phyloP scores from a whole-genome alignment of 2,888 invertebrate species.

The Polyommatus iphigenia region DNA sequence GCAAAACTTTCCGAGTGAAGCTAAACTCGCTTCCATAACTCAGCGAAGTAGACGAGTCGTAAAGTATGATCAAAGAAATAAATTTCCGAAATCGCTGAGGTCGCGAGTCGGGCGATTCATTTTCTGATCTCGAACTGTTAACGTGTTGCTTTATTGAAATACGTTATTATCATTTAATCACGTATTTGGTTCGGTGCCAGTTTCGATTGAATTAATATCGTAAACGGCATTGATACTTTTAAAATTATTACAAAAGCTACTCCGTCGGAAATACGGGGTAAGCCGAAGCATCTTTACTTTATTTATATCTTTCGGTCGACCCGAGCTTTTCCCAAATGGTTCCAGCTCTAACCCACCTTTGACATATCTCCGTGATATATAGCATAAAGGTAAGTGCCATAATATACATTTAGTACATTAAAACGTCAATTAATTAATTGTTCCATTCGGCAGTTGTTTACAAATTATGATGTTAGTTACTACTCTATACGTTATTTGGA shows the following conservation, averaged over 20 bases:
- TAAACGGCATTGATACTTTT: conserved; percentile 2
- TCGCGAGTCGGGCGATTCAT: neutral
- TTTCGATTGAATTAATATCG: conserved; percentile 1
- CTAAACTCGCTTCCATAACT: conserved; percentile 12
- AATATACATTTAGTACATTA: conserved; percentile 3
- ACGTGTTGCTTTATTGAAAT: conserved; percentile 15
- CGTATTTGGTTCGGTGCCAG: conserved; percentile 24
- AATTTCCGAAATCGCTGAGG: neutral
- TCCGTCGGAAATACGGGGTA: conserved; percentile 14
- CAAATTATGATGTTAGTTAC: neutral
- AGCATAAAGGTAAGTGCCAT: conserved; percentile 16
- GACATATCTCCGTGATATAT: conserved; percentile 29
- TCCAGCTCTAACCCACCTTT: conserved; percentile 28
- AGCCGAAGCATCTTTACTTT: conserved; percentile 19
- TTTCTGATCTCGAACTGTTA: neutral
- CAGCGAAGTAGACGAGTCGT: conserved; percentile 9
- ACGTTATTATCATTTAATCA: conserved; percentile 11
- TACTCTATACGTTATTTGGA: too few species aligned
- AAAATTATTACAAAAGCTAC: conserved; percentile 21
- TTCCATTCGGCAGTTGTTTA: neutral
- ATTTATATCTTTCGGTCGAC: conserved; percentile 29
- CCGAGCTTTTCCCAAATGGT: conserved; percentile 31
- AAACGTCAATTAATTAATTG: neutral
- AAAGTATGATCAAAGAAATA: conserved; percentile 18
- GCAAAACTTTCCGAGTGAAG: neutral